Conservation (phyloP, 2,113 vertebrate genomes). For the Phoxinus phoxinus region DNA sequence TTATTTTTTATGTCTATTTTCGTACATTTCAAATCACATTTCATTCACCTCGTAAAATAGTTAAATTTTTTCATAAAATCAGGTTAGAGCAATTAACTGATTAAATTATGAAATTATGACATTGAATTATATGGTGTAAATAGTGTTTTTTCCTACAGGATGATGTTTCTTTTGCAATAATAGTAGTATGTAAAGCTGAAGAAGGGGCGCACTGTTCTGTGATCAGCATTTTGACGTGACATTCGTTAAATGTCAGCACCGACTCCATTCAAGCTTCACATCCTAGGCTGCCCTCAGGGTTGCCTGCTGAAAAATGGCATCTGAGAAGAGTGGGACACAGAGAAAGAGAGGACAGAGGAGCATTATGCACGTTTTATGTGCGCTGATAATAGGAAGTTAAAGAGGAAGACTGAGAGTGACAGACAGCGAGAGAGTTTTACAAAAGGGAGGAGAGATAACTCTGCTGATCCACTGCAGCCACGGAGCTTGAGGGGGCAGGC, state of each 20-base stretch:
- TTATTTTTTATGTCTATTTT: too few species aligned
- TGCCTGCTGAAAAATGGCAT: slow-evolving; percentile 51
- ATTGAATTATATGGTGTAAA: not conserved
- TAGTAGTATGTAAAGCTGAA: not conserved
- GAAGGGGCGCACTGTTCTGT: not conserved
- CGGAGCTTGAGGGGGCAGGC: slow-evolving; percentile 79
- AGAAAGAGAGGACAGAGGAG: slow-evolving; percentile 49
- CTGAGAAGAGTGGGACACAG: slow-evolving; percentile 51
- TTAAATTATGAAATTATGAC: too few species aligned
- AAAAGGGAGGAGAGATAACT: slow-evolving; percentile 46
- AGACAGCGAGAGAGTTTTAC: slow-evolving; percentile 58
- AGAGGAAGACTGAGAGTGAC: slow-evolving; percentile 53
- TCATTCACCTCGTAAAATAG: too few species aligned
- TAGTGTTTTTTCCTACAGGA: not conserved
- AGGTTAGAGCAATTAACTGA: too few species aligned
- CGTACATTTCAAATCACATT: too few species aligned
- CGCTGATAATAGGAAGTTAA: slow-evolving; percentile 54
- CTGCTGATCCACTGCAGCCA: slow-evolving; percentile 74
- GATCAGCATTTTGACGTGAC: slow-evolving; percentile 40
- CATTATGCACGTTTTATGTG: slow-evolving; percentile 58
- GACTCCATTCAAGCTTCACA: slow-evolving; percentile 43
- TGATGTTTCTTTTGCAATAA: not conserved
- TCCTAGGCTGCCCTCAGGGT: slow-evolving; percentile 52
- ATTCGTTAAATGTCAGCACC: slow-evolving; percentile 30
- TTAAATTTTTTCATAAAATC: too few species aligned